Percentiles rank a stretch among this genome's conserved stretches.
phyloP scores from a whole-genome alignment of 2,113 vertebrate species.

The Pachycephala philippinensis region DNA sequence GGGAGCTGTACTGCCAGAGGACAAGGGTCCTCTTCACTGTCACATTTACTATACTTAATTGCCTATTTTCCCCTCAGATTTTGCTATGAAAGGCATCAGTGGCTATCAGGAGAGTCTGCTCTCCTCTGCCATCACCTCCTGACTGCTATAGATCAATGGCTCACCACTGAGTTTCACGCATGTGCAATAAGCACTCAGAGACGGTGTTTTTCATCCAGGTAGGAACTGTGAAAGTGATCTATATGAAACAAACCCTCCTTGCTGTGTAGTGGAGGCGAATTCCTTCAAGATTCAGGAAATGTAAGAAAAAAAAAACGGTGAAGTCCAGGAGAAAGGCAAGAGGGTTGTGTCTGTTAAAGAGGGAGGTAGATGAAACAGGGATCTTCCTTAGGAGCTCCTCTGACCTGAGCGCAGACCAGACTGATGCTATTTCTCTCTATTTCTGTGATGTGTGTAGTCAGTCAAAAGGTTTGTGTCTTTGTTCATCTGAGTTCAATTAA shows the following conservation, averaged over 20 bases:
- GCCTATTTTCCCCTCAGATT: background rate
- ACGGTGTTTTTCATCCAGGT: fast-evolving
- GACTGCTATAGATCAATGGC: background rate
- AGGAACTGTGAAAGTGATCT: background rate
- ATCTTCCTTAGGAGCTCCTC: background rate
- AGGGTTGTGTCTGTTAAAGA: background rate
- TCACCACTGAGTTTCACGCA: background rate
- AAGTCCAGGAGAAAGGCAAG: background rate
- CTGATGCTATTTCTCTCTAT: background rate
- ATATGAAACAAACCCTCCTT: background rate
- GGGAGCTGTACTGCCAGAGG: background rate
- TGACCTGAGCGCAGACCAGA: background rate
- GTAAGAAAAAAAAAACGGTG: background rate
- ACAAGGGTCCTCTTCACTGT: background rate
- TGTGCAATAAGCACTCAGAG: background rate
- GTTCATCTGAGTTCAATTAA: background rate
- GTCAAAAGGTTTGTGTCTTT: background rate
- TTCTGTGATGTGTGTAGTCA: background rate
- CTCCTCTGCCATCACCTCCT: background rate
- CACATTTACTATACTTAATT: background rate
- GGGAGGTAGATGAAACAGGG: background rate
- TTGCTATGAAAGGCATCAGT: background rate
- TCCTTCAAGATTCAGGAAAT: background rate
- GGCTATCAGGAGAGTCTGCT: background rate
- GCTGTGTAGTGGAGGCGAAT: background rate